Percentiles rank a stretch among this genome's conserved stretches.
phyloP scores from a whole-genome alignment of 2,113 vertebrate species.

The Pycnonotus jocosus region DNA sequence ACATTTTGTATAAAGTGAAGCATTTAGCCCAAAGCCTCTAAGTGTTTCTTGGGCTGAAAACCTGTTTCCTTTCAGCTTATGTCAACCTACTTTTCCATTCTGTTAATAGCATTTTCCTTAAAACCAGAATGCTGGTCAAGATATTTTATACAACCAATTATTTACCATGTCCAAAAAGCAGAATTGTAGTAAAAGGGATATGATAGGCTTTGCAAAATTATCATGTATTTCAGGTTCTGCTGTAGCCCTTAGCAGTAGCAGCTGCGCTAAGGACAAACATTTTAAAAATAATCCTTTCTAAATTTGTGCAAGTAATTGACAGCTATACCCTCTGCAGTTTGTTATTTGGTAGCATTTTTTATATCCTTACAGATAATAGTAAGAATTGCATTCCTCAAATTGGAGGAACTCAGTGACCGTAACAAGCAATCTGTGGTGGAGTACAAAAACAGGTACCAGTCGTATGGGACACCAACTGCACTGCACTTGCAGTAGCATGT shows the following conservation, averaged over 20 bases:
- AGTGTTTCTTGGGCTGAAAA: neutral
- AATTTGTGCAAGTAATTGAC: neutral
- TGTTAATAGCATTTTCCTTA: neutral
- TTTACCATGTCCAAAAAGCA: neutral
- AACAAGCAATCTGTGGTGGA: neutral
- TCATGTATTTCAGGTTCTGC: neutral
- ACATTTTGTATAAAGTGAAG: neutral
- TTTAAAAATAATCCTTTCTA: neutral
- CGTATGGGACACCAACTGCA: neutral
- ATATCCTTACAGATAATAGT: neutral
- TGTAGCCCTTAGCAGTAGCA: neutral
- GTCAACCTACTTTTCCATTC: neutral
- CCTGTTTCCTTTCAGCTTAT: neutral
- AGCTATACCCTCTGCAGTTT: neutral
- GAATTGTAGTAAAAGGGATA: neutral
- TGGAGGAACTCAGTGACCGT: neutral
- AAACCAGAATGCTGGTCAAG: neutral
- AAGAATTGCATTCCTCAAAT: accelerated
- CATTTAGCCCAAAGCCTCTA: neutral
- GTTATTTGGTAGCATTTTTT: neutral
- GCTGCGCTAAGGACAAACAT: neutral
- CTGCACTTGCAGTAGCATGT: neutral
- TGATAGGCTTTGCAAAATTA: neutral
- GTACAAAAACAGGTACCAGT: neutral
- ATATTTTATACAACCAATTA: neutral